These are phyloP conservation scores for Dendrocincla tyrannina DNA, from an alignment of 2,797 vertebrate genomes.

Conservation along the genomic window DNA sequence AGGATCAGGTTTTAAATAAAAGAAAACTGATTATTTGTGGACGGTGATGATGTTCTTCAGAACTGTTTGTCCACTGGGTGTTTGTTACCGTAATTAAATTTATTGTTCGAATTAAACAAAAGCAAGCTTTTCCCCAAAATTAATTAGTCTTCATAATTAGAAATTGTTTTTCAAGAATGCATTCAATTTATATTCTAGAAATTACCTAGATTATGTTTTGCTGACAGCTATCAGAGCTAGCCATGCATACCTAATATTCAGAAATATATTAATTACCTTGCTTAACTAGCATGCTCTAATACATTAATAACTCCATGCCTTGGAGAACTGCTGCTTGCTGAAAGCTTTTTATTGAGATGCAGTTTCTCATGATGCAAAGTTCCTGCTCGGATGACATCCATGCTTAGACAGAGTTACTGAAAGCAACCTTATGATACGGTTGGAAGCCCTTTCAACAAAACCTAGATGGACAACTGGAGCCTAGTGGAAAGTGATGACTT, in stretches of 20 bases:
- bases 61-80: constrained; percentile 39
- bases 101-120: constrained; percentile 58
- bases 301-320: constrained; percentile 43
- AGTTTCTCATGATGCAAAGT: background rate
- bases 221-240: constrained; percentile 53
- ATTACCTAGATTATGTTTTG: constrained; percentile 55
- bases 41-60: constrained; percentile 8
- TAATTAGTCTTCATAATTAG: constrained; percentile 57
- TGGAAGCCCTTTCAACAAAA: background rate
- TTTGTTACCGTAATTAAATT: constrained; percentile 53
- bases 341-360: constrained; percentile 26
- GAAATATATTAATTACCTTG: constrained; percentile 69
- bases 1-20: constrained; percentile 21
- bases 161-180: constrained; percentile 51
- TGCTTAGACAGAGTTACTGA: background rate
- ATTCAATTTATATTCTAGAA: constrained; percentile 50
- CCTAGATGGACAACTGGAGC: background rate
- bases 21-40: constrained; percentile 26
- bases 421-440: background rate
- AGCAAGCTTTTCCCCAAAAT: constrained; percentile 31
- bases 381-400: background rate
- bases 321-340: constrained; percentile 18
- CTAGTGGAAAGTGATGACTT: background rate
- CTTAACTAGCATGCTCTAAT: constrained; percentile 39
- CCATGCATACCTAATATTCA: constrained; percentile 63